Evolutionary conservation across 2,113 vertebrate genomes (phyloP).

Genomic region (Forbesichthys papilliferus): DNA sequence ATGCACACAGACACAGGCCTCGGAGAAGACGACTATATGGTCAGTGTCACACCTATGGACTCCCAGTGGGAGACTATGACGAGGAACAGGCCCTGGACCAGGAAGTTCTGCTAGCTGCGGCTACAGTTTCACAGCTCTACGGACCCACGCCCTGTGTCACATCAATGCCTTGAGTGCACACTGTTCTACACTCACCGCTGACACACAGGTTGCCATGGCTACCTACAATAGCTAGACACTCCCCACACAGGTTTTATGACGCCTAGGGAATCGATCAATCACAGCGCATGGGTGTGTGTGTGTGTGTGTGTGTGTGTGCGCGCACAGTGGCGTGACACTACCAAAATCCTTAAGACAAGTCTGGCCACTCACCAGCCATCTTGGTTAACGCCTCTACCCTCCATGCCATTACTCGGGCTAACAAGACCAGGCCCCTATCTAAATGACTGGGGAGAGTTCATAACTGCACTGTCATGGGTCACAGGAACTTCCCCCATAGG

Average conservation of each 20-base stretch:
- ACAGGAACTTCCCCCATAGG: too few relatives aligned
- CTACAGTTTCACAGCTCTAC: constrained; percentile 38
- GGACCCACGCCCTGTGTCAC: constrained; percentile 35
- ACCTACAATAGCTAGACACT: constrained; percentile 7
- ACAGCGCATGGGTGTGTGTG: constrained; percentile 12
- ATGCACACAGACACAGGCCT: not conserved
- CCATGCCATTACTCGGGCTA: too few relatives aligned
- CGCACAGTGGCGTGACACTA: not conserved
- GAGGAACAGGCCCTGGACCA: constrained; percentile 17
- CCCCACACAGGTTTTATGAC: constrained; percentile 13
- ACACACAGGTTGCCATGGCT: constrained; percentile 6
- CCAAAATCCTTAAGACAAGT: too few relatives aligned
- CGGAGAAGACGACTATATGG: not conserved
- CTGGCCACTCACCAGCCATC: too few relatives aligned
- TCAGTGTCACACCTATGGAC: constrained; percentile 2
- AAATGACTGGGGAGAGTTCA: too few relatives aligned
- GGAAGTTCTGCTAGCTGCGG: constrained; percentile 21
- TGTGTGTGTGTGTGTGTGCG: not conserved
- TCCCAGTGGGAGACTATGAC: constrained; percentile 23
- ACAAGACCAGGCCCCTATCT: too few relatives aligned
- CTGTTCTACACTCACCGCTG: constrained; percentile 19
- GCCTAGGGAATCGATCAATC: constrained; percentile 23
- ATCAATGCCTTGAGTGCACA: constrained; percentile 26
- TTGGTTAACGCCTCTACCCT: too few relatives aligned
- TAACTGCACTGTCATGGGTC: too few relatives aligned